Conservation (phyloP, 1,140 invertebrate species). For the Oedothorax gibbosus region DNA sequence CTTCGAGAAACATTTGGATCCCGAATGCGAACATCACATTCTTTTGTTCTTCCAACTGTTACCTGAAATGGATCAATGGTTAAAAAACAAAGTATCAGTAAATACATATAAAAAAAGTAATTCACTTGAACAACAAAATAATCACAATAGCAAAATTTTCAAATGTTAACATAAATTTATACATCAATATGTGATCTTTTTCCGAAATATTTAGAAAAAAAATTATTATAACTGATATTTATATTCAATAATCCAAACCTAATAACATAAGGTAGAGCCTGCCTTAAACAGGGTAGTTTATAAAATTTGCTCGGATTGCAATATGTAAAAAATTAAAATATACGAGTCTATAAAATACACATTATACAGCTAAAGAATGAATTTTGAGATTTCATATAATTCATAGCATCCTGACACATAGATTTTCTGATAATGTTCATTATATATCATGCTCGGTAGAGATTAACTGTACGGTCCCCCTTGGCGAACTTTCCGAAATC, state of each 20-base stretch:
- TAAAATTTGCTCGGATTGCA: background rate
- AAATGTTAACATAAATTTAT: background rate
- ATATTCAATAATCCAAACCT: background rate
- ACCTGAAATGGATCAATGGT: background rate
- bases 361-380: too few relatives aligned
- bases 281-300: background rate
- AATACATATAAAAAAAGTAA: background rate
- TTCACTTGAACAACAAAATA: background rate
- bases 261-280: too few relatives aligned
- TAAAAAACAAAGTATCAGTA: background rate
- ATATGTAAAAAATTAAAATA: too few relatives aligned
- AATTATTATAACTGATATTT: background rate
- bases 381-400: too few relatives aligned
- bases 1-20: conserved; percentile 1
- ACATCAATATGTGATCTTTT: background rate
- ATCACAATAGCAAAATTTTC: background rate
- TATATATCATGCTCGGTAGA: too few relatives aligned
- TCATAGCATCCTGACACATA: too few relatives aligned
- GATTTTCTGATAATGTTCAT: too few relatives aligned
- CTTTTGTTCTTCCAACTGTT: background rate
- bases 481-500: too few relatives aligned
- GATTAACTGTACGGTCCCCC: too few relatives aligned
- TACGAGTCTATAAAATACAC: too few relatives aligned
- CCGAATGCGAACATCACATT: background rate
- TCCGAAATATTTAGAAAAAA: background rate